These are phyloP conservation scores for Scytalopus superciliaris DNA, from an alignment of 2,113 vertebrate genomes.

Conservation along the genomic window DNA sequence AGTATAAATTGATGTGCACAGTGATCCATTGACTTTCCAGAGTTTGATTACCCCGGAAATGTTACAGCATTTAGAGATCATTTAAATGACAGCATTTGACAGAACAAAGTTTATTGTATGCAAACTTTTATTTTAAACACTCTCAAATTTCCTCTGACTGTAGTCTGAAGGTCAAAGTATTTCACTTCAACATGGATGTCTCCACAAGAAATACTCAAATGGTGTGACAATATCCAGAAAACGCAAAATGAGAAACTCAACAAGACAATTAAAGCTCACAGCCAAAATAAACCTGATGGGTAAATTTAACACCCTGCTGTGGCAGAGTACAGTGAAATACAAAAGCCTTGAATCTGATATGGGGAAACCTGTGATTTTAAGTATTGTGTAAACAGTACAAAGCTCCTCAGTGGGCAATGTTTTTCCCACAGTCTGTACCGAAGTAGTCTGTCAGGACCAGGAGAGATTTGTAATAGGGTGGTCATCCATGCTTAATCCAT, in stretches of 20 bases:
- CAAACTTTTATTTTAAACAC: neutral
- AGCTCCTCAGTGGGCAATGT: neutral
- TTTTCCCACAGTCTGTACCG: neutral
- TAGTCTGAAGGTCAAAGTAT: neutral
- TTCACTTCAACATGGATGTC: neutral
- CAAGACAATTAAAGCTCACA: neutral
- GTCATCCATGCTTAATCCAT: neutral
- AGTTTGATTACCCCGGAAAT: neutral
- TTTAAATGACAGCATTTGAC: neutral
- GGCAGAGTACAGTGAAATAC: neutral
- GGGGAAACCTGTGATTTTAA: neutral
- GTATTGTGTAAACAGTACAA: neutral
- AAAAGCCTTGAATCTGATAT: neutral
- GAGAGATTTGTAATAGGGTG: neutral
- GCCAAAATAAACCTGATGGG: neutral
- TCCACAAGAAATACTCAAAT: conserved; percentile 15
- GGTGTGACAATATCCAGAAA: neutral
- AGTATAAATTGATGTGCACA: neutral
- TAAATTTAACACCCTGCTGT: neutral
- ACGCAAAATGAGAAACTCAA: neutral
- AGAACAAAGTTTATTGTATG: neutral
- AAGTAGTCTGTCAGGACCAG: neutral
- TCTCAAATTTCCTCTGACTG: neutral
- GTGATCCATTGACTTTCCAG: neutral
- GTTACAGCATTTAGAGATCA: neutral